These are phyloP conservation scores for Dryococelus australis DNA, from an alignment of 2,888 invertebrate genomes.

Conservation along the genomic window DNA sequence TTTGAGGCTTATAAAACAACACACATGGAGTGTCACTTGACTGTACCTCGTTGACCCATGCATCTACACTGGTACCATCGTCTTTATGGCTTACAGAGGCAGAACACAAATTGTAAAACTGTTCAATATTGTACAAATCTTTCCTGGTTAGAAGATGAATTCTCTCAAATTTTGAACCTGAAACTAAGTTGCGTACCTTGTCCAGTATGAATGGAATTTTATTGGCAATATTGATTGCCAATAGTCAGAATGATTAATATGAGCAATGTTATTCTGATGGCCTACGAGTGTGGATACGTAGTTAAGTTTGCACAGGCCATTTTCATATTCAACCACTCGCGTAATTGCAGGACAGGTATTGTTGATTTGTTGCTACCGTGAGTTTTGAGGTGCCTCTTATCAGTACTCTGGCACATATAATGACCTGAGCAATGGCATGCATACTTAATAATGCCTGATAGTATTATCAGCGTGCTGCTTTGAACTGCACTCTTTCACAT, in stretches of 20 bases:
- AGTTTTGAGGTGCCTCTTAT: slow-evolving; percentile 41
- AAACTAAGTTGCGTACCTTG: slow-evolving; percentile 28
- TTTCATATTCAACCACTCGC: slow-evolving; percentile 36
- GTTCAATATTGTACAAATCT: slow-evolving; percentile 46
- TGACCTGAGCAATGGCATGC: slow-evolving; percentile 44
- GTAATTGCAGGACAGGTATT: slow-evolving; percentile 45
- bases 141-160: slow-evolving; percentile 45
- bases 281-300: slow-evolving; percentile 45
- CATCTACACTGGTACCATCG: background rate
- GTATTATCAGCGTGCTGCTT: background rate
- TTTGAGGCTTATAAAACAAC: slow-evolving; percentile 26
- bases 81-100: background rate
- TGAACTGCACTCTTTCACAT: background rate
- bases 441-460: background rate
- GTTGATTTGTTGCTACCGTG: slow-evolving; percentile 27
- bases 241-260: slow-evolving; percentile 41
- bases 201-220: slow-evolving; percentile 38
- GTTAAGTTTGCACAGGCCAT: slow-evolving; percentile 38
- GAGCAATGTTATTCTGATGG: slow-evolving; percentile 43
- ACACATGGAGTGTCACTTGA: background rate
- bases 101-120: slow-evolving; percentile 20
- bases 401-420: slow-evolving; percentile 44
- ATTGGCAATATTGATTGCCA: slow-evolving; percentile 42
- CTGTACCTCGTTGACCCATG: background rate
- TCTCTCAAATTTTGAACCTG: slow-evolving; percentile 21